phyloP scores from a whole-genome alignment of 2,888 invertebrate species.

The Cepaea hortensis region DNA sequence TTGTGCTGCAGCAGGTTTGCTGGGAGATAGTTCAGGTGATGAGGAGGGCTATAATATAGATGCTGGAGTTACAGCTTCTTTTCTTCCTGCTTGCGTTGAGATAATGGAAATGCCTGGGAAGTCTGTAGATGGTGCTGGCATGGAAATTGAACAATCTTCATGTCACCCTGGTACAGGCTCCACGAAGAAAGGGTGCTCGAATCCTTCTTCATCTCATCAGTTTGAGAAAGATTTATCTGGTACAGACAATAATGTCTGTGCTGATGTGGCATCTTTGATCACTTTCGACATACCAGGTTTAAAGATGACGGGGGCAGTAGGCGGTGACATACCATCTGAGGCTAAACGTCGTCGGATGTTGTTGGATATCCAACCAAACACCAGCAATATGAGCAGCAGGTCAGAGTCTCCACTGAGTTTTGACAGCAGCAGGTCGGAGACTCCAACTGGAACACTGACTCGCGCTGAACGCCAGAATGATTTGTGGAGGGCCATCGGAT shows the following conservation, averaged over 20 bases:
- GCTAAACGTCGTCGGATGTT: constrained; percentile 57
- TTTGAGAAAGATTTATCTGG: constrained; percentile 1
- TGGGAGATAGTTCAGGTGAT: constrained; percentile 28
- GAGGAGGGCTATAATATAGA: background rate
- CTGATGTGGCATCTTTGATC: constrained; percentile 22
- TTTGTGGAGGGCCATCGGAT: constrained; percentile 92
- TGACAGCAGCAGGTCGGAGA: constrained; percentile 50
- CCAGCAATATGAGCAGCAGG: constrained; percentile 62
- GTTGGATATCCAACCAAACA: constrained; percentile 56
- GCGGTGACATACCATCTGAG: constrained; percentile 11
- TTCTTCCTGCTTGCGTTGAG: background rate
- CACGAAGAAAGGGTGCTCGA: background rate
- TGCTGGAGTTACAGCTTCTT: background rate
- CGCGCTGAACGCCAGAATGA: constrained; percentile 78
- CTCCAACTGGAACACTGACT: constrained; percentile 62
- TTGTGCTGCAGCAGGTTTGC: background rate
- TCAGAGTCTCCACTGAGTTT: constrained; percentile 63
- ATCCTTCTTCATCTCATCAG: background rate
- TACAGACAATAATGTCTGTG: background rate
- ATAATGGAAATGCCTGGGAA: constrained; percentile 25
- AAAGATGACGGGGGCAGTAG: constrained; percentile 13
- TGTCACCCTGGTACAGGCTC: background rate
- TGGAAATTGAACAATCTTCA: background rate
- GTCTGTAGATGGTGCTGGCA: background rate
- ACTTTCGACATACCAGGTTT: constrained; percentile 27